A percentile compares a stretch with the other conserved stretches of the same genome.
Evolutionary conservation across 2,888 invertebrate species (phyloP).

Genomic region (Chymomyza procnemis): DNA sequence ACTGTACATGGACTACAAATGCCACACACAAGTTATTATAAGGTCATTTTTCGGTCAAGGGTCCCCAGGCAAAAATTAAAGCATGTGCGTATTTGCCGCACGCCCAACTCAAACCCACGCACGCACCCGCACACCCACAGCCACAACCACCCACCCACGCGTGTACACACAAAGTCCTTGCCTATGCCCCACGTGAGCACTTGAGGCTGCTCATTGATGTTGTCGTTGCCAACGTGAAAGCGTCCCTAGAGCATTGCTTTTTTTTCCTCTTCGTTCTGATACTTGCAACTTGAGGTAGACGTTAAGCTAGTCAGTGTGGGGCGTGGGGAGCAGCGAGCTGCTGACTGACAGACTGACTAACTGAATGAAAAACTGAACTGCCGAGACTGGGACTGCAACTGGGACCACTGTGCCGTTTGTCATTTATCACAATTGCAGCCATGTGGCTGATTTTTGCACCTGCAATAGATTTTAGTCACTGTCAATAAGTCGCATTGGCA

Average conservation of each 20-base stretch:
- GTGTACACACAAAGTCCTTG: not conserved
- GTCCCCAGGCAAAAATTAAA: slow-evolving; percentile 30
- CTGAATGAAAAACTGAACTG: not conserved
- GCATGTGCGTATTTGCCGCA: slow-evolving; percentile 15
- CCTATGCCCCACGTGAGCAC: not conserved
- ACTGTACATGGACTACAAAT: no score
- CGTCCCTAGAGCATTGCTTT: slow-evolving; percentile 42
- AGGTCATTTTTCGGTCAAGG: slow-evolving; percentile 42
- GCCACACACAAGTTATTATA: slow-evolving; percentile 34
- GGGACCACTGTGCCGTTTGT: slow-evolving; percentile 49
- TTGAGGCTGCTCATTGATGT: not conserved
- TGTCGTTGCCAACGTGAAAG: slow-evolving; percentile 43
- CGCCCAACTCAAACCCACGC: slow-evolving; percentile 8
- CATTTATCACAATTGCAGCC: slow-evolving; percentile 46
- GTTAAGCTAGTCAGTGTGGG: no score
- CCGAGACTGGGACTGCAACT: slow-evolving; percentile 29
- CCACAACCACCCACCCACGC: not conserved
- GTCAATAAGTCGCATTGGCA: no score
- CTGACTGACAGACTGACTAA: not conserved
- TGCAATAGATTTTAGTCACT: not conserved
- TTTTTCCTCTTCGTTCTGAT: not conserved
- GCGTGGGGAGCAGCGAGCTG: no score
- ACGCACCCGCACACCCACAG: slow-evolving; percentile 22
- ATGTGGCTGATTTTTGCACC: not conserved
- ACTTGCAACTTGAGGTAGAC: slow-evolving; percentile 29